Base-by-base conservation (phyloP, 2,888 invertebrate genomes). In the Archips crataeganus region DNA sequence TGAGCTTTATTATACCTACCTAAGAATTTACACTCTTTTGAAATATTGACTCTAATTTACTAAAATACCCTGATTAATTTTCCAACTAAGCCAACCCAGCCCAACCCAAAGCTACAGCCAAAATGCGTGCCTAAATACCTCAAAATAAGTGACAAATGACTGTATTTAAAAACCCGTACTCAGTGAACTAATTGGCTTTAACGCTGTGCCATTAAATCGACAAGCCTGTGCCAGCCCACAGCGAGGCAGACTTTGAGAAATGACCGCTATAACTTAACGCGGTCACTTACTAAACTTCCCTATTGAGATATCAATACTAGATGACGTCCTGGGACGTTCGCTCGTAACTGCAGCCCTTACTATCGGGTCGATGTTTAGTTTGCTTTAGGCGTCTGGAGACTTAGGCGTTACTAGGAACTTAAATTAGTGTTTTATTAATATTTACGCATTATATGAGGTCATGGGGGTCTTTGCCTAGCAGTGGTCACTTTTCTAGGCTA, bases 291-390 rank as follows among this genome's bases (percentile, higher is more conserved):
- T 57, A 91, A 84, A 91, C 92, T 92, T 93, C 92, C 91, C 91
- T 92, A 93, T 93, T 93, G 93, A 94, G 93, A 93, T 92, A 94
- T 94, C 93, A 93, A 90, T 92, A 88, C 84, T 84, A 90, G 91
- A 93, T 90, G 93, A 92, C 89, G 90, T 82, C 78, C 83, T 76
- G 85, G 84, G 88, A 86, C 89, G 87, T 85, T 84, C 85, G 81
- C 82, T 87, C 89, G 45, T 45, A 45, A 88, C 88, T 89, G 89
- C 79, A 71, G 79, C 85, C 85, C 88, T 77, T 88, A 88, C 88
- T 77, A 85, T 74, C 77, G 70, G 76, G 79, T 49, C n/a, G 57
- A 57, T 32, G 70, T 74, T 51, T 61, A 70, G 54, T 73, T 72
- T 5, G 65, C 74, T 70, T 64, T 51, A 70, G 60, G 69, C 60